Conservation (phyloP, 2,113 vertebrate species). For the Chlorocebus sabaeus region DNA sequence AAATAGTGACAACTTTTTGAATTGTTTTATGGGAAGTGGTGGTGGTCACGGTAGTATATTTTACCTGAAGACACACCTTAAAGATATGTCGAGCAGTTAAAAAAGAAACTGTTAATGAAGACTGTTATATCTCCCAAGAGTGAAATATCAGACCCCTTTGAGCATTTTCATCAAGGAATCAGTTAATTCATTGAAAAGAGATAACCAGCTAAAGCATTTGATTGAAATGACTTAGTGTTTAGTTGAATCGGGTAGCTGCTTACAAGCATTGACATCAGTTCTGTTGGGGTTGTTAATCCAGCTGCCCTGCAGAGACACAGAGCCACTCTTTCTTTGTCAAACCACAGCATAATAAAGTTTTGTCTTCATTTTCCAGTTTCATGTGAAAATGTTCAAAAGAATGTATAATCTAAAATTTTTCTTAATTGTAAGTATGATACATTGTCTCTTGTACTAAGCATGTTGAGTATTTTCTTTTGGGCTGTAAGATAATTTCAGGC, state of each 20-base stretch:
- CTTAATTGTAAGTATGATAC: background rate
- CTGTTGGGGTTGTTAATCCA: background rate
- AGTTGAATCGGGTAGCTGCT: conserved; percentile 13
- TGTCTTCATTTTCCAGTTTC: conserved; percentile 22
- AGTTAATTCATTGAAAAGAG: conserved; percentile 45
- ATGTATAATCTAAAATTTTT: background rate
- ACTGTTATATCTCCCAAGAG: background rate
- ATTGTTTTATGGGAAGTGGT: background rate
- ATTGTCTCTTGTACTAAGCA: background rate
- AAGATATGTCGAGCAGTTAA: background rate
- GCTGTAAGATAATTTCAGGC: background rate
- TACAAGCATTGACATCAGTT: background rate
- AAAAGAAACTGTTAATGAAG: background rate
- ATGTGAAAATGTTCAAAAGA: conserved; percentile 24
- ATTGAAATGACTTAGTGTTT: conserved; percentile 24
- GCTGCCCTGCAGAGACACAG: background rate
- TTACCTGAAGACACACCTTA: background rate
- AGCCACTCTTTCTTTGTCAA: conserved; percentile 14
- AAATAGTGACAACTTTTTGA: background rate
- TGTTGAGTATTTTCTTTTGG: background rate
- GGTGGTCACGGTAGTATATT: background rate
- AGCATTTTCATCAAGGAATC: conserved; percentile 30
- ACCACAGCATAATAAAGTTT: background rate
- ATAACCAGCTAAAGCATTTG: background rate
- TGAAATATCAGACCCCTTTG: background rate